Conservation (phyloP, 2,797 vertebrate species). For the Oceanodroma leucorhoa region DNA sequence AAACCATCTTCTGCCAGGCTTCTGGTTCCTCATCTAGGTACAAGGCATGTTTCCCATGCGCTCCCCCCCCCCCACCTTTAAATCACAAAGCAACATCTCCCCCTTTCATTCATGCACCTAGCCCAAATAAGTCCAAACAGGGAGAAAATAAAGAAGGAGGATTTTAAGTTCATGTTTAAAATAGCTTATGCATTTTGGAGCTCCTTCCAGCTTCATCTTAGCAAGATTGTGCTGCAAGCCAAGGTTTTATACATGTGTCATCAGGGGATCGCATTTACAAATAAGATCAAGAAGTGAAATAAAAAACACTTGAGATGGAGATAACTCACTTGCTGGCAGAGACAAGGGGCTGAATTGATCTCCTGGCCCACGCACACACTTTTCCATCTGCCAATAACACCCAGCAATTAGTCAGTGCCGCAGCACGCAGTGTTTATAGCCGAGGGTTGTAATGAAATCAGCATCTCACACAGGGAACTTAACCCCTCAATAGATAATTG, state of each 20-base stretch:
- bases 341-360: conserved; percentile 57
- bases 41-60: neutral
- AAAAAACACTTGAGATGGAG: conserved; percentile 60
- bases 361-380: conserved; percentile 11
- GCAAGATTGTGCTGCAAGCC: neutral
- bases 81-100: neutral
- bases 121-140: neutral
- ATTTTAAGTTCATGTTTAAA: conserved; percentile 5
- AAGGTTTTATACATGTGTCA: conserved; percentile 53
- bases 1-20: neutral
- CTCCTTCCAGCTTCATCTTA: conserved; percentile 34
- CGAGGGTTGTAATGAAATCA: conserved; percentile 52
- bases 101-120: neutral
- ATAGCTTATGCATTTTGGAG: neutral
- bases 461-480: conserved; percentile 16
- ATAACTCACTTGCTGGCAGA: conserved; percentile 67
- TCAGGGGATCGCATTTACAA: conserved; percentile 48
- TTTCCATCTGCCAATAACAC: conserved; percentile 62
- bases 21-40: neutral
- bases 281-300: conserved; percentile 68
- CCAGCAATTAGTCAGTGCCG: conserved; percentile 53
- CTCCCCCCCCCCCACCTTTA: accelerated
- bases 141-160: neutral
- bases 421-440: conserved; percentile 49
- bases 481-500: neutral